Base-by-base conservation (phyloP, 1,140 invertebrate species). In the Tetraneura akinire region DNA sequence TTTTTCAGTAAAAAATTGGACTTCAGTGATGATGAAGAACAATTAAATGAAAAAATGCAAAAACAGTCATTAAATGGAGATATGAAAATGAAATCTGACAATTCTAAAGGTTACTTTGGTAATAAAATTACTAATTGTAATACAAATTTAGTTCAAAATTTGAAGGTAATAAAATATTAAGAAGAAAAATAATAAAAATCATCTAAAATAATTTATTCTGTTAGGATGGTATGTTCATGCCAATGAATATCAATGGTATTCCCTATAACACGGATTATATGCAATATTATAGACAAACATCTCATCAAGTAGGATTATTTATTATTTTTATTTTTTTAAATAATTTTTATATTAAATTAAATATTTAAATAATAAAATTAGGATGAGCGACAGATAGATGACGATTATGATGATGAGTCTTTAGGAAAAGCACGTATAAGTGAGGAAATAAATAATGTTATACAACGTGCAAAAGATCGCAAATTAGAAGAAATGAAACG, bases 11-110 rank as follows among this genome's bases (percentile, higher is more conserved):
- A 96, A 88, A 96, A 96, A 87, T 87, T 98, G 82, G 91, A 93
- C 81, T 98, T 97, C 86, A 96, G 95, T 85, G 95, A 97, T 87
- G 95, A 96, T 83, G 96, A 97, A 86, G 84, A 86, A 11, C 88
- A 89, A 23, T 81, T 81, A 10, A 82, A 83, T 42, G 83, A 82
- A 81, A 80, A 85, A 78, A 45, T 23, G 45, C 60, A 62, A 23
- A 78, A 78, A 60, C 74, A 60, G n/a, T 42, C 74, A 29, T 78
- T 78, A 42, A 78, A 78, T 47, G 55, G 74, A 26, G 42, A 62
- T 62, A 60, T 78, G 9, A 78, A 37, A 62, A 42, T 3, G 45
- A 78, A 60, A 78, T n/a, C 53, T 11, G 74, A 78, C 21, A 57
- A 18, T 78, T 11, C 21, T 23, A 78, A 60, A 57, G 37, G 53